Evolutionary conservation across 2,888 invertebrate species (phyloP).

Genomic region (Chrysolina haemoptera): DNA sequence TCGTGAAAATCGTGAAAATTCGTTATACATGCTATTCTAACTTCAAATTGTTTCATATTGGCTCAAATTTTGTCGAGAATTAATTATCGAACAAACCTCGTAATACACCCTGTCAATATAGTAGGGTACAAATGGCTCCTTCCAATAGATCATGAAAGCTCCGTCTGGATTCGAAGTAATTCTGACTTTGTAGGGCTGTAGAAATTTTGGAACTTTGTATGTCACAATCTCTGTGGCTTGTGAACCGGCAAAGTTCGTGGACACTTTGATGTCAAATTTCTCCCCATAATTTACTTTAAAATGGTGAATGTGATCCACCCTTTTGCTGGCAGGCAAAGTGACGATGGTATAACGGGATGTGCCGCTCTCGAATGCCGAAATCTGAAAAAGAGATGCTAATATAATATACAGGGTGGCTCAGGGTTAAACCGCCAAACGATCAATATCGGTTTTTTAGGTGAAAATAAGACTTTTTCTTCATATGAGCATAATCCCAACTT

Average conservation of each 20-base stretch:
- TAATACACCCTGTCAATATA: constrained; percentile 58
- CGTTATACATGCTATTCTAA: not conserved
- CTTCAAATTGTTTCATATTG: no score
- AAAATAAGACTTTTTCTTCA: no score
- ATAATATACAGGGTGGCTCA: no score
- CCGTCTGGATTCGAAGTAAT: constrained; percentile 58
- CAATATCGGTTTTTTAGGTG: no score
- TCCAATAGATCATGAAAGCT: constrained; percentile 62
- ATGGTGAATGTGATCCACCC: constrained; percentile 55
- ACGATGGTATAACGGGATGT: constrained; percentile 53
- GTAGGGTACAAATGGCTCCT: constrained; percentile 59
- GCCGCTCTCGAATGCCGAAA: constrained; percentile 55
- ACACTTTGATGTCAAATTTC: constrained; percentile 58
- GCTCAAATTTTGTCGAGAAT: no score
- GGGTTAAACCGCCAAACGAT: no score
- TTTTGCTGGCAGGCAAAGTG: constrained; percentile 56
- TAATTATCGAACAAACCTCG: constrained; percentile 46
- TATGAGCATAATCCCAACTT: no score
- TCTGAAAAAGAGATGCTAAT: constrained; percentile 53
- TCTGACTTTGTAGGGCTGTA: constrained; percentile 60
- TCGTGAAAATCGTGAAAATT: no score
- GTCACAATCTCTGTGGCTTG: constrained; percentile 56
- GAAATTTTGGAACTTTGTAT: constrained; percentile 57
- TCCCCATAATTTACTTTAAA: constrained; percentile 57
- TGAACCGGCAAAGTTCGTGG: constrained; percentile 58